A percentile compares a stretch with the other conserved stretches of the same genome.
phyloP scores from a whole-genome alignment of 2,888 invertebrate genomes.

The Chelonus formosanus region DNA sequence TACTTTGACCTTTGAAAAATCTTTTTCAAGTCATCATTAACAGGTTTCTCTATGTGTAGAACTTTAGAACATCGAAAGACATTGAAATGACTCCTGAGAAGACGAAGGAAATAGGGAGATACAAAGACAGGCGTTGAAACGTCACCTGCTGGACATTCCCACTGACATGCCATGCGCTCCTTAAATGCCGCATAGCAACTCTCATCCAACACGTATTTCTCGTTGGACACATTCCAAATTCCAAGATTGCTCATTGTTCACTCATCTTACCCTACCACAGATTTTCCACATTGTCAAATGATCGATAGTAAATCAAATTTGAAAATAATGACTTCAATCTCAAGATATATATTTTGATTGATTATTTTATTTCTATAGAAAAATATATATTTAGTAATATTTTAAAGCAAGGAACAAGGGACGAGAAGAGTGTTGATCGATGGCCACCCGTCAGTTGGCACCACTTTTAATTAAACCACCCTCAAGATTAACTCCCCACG shows the following conservation, averaged over 20 bases:
- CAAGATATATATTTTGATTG: neutral
- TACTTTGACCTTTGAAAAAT: too few relatives aligned
- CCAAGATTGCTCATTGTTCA: constrained; percentile 33
- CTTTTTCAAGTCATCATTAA: too few relatives aligned
- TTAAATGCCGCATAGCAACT: constrained; percentile 52
- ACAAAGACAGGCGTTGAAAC: constrained; percentile 57
- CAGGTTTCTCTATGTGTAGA: neutral
- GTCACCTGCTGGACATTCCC: constrained; percentile 62
- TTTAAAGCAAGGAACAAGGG: neutral
- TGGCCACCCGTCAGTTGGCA: constrained; percentile 65
- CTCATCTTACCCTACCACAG: constrained; percentile 12
- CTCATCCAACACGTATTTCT: constrained; percentile 38
- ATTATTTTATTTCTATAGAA: constrained; percentile 8
- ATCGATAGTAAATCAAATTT: constrained; percentile 22
- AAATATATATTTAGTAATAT: neutral
- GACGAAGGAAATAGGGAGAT: constrained; percentile 38
- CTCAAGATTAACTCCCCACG: constrained; percentile 63
- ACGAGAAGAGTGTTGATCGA: constrained; percentile 60
- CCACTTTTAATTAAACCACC: constrained; percentile 65
- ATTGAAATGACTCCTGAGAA: constrained; percentile 29
- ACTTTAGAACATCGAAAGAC: constrained; percentile 33
- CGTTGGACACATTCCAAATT: constrained; percentile 39
- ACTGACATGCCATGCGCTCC: constrained; percentile 57
- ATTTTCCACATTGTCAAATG: constrained; percentile 31
- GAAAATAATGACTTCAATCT: too few relatives aligned